These are phyloP conservation scores for Cyclophora punctaria DNA, from an alignment of 2,888 invertebrate genomes.

Conservation along the genomic window DNA sequence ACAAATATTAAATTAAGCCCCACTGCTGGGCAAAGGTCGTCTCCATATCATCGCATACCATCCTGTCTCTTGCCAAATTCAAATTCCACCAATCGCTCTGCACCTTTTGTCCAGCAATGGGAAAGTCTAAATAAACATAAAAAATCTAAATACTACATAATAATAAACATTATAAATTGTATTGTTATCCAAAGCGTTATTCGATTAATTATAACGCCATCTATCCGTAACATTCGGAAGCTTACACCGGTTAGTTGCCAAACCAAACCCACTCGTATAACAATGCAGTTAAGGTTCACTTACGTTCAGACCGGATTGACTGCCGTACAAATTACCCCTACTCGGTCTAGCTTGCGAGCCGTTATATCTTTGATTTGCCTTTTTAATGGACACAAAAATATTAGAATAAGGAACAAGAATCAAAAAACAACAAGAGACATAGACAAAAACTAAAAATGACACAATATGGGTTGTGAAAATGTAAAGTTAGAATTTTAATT, in stretches of 20 bases:
- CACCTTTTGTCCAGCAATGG: too few species aligned
- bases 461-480: slow-evolving; percentile 1
- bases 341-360: slow-evolving; percentile 48
- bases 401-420: slow-evolving; percentile 22
- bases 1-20: too few species aligned
- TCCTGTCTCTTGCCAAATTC: too few species aligned
- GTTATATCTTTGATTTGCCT: slow-evolving; percentile 67
- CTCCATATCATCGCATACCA: too few species aligned
- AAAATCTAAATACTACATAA: too few species aligned
- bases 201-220: too few species aligned
- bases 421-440: slow-evolving; percentile 13
- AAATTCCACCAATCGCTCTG: too few species aligned
- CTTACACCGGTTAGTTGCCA: background rate
- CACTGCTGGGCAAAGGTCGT: too few species aligned
- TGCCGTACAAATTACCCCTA: slow-evolving; percentile 55
- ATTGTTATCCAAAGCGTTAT: too few species aligned
- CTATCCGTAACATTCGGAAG: background rate
- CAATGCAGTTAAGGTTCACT: slow-evolving; percentile 21
- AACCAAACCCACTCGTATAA: slow-evolving; percentile 1
- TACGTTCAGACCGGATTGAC: slow-evolving; percentile 57
- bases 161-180: slow-evolving; percentile 7
- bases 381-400: slow-evolving; percentile 12
- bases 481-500: too few species aligned
- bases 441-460: slow-evolving; percentile 1
- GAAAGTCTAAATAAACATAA: too few species aligned